phyloP scores from a whole-genome alignment of 64 coral and sea anemone species.

The Montipora capricornis region DNA sequence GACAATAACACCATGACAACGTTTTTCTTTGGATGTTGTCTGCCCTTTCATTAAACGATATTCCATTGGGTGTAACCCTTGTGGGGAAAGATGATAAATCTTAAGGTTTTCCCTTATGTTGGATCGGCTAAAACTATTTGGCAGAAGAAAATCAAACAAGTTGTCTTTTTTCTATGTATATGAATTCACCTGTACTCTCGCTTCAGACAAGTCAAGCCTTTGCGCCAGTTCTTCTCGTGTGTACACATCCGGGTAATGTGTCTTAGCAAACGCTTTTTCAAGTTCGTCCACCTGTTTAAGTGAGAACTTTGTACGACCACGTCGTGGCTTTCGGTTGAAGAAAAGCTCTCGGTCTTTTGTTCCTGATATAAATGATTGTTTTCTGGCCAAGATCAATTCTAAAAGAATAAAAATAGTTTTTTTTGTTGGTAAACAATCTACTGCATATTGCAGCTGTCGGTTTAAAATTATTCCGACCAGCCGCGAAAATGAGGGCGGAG shows the following conservation, averaged over 20 bases:
- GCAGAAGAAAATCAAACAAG: not conserved
- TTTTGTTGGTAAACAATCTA: conserved; percentile 27
- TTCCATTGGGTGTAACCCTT: not conserved
- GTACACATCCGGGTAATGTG: conserved; percentile 98
- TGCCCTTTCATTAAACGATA: not conserved
- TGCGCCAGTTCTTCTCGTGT: conserved; percentile 95
- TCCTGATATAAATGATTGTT: conserved; percentile 66
- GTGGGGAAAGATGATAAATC: not conserved
- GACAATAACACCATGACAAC: not conserved
- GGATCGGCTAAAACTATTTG: not conserved
- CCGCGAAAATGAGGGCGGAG: not conserved
- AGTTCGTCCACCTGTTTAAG: conserved; percentile 89
- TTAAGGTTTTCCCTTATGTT: not conserved
- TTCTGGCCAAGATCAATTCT: not conserved
- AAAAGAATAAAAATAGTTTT: not conserved
- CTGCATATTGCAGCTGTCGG: conserved; percentile 15
- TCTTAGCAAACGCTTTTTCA: conserved; percentile 96
- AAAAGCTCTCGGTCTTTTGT: conserved; percentile 61
- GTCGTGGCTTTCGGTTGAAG: conserved; percentile 82
- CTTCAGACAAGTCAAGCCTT: conserved; percentile 89
- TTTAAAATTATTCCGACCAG: conserved; percentile 7
- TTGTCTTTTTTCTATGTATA: not conserved
- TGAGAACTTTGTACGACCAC: conserved; percentile 91
- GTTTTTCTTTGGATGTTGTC: not conserved
- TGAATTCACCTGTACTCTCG: conserved; percentile 90